Conservation (phyloP, 2,797 vertebrate genomes). For the Diplodus puntazzo region DNA sequence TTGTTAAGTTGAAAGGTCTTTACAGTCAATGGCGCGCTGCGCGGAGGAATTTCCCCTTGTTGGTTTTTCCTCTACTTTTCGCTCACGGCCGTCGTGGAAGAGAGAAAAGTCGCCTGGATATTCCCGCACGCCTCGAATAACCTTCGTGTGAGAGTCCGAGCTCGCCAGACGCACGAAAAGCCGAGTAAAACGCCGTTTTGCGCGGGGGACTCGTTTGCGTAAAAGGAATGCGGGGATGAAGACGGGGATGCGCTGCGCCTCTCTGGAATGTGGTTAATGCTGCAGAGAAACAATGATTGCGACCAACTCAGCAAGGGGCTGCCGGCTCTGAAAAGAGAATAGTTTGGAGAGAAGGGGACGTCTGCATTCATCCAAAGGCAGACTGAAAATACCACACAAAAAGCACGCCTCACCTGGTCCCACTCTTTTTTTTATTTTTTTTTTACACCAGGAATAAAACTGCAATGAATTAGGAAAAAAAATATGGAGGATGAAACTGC, state of each 20-base stretch:
- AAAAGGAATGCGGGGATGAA: slow-evolving; percentile 95
- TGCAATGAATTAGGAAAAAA: slow-evolving; percentile 17
- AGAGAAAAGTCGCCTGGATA: slow-evolving; percentile 44
- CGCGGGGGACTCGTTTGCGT: slow-evolving; percentile 84
- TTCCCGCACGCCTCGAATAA: neutral
- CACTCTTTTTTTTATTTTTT: slow-evolving; percentile 55
- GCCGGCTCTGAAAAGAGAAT: slow-evolving; percentile 80
- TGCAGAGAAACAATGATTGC: slow-evolving; percentile 92
- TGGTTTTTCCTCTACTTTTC: slow-evolving; percentile 68
- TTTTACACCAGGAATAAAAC: slow-evolving; percentile 28
- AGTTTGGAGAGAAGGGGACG: slow-evolving; percentile 78
- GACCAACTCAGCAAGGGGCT: slow-evolving; percentile 88
- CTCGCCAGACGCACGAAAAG: neutral
- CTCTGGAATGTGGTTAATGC: slow-evolving; percentile 95
- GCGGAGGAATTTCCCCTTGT: slow-evolving; percentile 93
- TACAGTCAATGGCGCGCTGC: slow-evolving; percentile 92
- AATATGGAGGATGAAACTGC: slow-evolving; percentile 20
- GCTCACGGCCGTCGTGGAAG: neutral
- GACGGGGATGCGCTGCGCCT: slow-evolving; percentile 90
- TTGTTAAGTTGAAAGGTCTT: slow-evolving; percentile 90
- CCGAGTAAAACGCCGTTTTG: slow-evolving; percentile 51
- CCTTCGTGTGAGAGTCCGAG: neutral
- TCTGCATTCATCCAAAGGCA: slow-evolving; percentile 76
- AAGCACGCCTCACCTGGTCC: slow-evolving; percentile 78
- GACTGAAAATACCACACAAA: slow-evolving; percentile 71